Percentiles rank a stretch among this genome's conserved stretches.
These are phyloP conservation scores for Anthophora plumipes DNA, from an alignment of 2,888 invertebrate species.

Conservation along the genomic window DNA sequence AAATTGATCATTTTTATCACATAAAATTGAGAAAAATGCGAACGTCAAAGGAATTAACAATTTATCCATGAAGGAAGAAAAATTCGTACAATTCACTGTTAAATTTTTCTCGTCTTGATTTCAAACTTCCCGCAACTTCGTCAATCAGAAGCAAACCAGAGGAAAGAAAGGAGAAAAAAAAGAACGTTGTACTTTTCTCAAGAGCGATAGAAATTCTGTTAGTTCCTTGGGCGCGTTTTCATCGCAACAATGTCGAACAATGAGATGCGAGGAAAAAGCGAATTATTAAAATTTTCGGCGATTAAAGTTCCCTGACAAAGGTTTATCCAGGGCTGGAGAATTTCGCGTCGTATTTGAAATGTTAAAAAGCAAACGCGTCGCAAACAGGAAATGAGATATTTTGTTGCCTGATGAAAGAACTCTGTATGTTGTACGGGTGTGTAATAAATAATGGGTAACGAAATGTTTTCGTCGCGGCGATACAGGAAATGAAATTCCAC, in stretches of 20 bases:
- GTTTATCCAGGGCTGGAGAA: conserved; percentile 13
- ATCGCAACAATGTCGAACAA: not conserved
- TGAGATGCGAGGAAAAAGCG: not conserved
- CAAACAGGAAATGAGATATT: conserved; percentile 20
- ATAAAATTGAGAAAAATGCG: too few species aligned
- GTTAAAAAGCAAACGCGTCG: conserved; percentile 26
- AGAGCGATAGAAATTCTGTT: not conserved
- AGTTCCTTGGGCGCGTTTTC: not conserved
- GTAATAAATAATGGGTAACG: conserved; percentile 34
- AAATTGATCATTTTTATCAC: too few species aligned
- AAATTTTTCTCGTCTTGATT: too few species aligned
- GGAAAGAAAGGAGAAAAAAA: too few species aligned
- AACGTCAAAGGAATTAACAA: too few species aligned
- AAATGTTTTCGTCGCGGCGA: conserved; percentile 14
- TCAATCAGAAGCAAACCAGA: too few species aligned
- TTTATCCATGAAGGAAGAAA: too few species aligned
- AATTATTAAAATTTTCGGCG: conserved; percentile 11
- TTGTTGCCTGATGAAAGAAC: conserved; percentile 15
- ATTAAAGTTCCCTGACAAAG: not conserved
- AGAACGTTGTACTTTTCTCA: not conserved
- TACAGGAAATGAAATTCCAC: conserved; percentile 43
- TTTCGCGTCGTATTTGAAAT: conserved; percentile 10
- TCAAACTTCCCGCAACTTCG: too few species aligned
- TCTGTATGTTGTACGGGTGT: not conserved
- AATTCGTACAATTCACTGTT: too few species aligned